Evolutionary conservation across 2,113 vertebrate genomes (phyloP).

Genomic region (pig (Sus scrofa)): T2T-Sscrofa CM000814.6:50475501-50476000

Average conservation of each 20-base stretch:
- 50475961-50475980: not conserved
- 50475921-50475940: not conserved
- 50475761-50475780: not conserved
- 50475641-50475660: not conserved
- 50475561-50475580: not conserved
- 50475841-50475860: not conserved
- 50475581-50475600: not conserved
- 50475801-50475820: not conserved
- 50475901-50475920: not conserved
- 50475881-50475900: not conserved
- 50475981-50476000: not conserved
- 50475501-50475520: not conserved
- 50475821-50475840: not conserved
- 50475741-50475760: too few relatives aligned
- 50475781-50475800: not conserved
- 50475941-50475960: not conserved
- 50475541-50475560: too few relatives aligned
- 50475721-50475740: fast-evolving
- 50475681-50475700: not conserved
- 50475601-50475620: not conserved
- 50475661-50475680: not conserved
- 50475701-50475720: not conserved
- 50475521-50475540: not conserved
- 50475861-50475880: not conserved
- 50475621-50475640: not conserved